Conservation (phyloP, 2,113 vertebrate species). For the Opisthocomus hoazin region DNA sequence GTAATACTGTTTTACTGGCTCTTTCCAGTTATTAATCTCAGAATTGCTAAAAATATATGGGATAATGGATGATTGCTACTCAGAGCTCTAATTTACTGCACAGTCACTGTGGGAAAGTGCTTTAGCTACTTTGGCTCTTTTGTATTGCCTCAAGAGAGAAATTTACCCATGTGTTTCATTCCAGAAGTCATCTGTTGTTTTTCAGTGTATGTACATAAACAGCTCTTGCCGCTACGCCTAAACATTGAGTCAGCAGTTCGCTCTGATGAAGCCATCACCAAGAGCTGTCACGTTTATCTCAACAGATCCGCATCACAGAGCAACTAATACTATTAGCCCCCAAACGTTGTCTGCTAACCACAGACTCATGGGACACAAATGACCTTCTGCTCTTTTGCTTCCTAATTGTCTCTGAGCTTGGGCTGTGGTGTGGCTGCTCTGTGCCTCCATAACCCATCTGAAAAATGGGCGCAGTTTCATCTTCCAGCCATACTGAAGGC, state of each 20-base stretch:
- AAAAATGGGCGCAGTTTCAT: neutral
- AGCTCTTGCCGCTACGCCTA: neutral
- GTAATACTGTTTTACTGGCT: neutral
- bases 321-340: neutral
- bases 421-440: neutral
- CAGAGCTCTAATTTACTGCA: neutral
- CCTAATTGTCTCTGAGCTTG: neutral
- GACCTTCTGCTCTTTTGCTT: neutral
- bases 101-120: neutral
- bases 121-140: neutral
- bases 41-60: neutral
- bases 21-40: neutral
- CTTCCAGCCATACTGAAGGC: neutral
- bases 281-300: neutral
- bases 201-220: neutral
- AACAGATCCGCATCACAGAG: neutral
- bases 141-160: neutral
- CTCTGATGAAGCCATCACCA: constrained; percentile 5
- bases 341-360: neutral
- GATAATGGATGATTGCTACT: neutral
- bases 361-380: neutral
- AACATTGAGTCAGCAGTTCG: constrained; percentile 31
- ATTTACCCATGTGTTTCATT: neutral
- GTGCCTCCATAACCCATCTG: neutral
- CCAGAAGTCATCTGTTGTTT: constrained; percentile 40